Evolutionary conservation across 1,140 invertebrate genomes (phyloP).

Genomic region (Sweltsa coloradensis): DNA sequence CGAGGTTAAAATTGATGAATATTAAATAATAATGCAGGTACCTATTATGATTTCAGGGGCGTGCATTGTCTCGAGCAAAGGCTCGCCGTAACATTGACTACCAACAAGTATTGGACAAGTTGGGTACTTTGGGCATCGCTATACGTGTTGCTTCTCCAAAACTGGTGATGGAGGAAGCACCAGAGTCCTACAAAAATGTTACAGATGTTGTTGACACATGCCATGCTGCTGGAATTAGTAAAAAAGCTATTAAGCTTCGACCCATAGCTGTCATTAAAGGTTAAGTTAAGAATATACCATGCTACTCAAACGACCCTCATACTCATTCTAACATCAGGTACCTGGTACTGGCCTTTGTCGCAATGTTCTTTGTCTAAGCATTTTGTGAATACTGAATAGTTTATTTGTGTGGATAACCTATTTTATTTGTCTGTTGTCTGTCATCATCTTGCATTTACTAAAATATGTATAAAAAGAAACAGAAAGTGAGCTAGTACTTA

Average conservation of each 20-base stretch:
- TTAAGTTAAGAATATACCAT: constrained; percentile 28
- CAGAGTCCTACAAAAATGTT: constrained; percentile 99
- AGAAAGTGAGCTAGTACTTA: too few relatives aligned
- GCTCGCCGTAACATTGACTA: constrained; percentile 93
- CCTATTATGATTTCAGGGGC: constrained; percentile 75
- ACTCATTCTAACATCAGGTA: too few relatives aligned
- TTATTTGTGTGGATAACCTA: too few relatives aligned
- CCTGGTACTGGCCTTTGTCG: too few relatives aligned
- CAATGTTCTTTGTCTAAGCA: too few relatives aligned
- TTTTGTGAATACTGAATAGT: too few relatives aligned
- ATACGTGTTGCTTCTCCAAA: constrained; percentile 98
- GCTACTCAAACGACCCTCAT: too few relatives aligned
- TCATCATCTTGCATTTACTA: too few relatives aligned
- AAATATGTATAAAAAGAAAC: too few relatives aligned
- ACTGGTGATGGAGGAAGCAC: constrained; percentile 99
- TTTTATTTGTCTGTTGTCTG: too few relatives aligned
- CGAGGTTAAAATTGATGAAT: too few relatives aligned
- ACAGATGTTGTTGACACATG: constrained; percentile 99
- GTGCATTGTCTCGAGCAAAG: constrained; percentile 93
- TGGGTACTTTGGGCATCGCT: constrained; percentile 86
- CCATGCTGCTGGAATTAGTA: constrained; percentile 92
- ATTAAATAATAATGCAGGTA: too few relatives aligned
- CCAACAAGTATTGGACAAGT: constrained; percentile 71
- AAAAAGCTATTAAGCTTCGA: constrained; percentile 92
- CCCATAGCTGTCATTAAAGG: constrained; percentile 99